Evolutionary conservation across 2,888 invertebrate species (phyloP).

Genomic region (Caenorhabditis sp.): DNA sequence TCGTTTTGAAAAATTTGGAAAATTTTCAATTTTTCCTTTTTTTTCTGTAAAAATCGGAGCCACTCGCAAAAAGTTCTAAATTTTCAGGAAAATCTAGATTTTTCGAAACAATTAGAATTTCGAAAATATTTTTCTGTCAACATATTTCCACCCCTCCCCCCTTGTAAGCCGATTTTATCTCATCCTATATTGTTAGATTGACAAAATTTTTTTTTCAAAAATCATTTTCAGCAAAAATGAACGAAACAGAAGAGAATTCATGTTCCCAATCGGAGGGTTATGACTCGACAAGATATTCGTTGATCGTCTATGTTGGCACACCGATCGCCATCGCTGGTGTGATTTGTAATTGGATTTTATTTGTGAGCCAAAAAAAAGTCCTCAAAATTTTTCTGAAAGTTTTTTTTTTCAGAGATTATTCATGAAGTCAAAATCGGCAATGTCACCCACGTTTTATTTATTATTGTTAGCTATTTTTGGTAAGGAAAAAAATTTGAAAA

Average conservation of each 20-base stretch:
- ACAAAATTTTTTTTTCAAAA: no score
- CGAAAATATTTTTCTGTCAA: no score
- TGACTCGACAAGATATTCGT: constrained; percentile 56
- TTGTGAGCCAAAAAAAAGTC: constrained; percentile 40
- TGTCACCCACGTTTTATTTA: constrained; percentile 57
- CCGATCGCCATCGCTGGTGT: constrained; percentile 62
- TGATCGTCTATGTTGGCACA: constrained; percentile 62
- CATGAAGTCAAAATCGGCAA: constrained; percentile 42
- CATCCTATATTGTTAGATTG: no score
- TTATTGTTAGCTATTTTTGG: constrained; percentile 53
- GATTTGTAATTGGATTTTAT: constrained; percentile 57
- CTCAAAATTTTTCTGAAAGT: not conserved
- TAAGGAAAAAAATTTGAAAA: no score
- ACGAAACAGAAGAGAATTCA: not conserved
- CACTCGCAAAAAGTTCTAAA: no score
- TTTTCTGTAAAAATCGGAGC: no score
- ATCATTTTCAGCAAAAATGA: constrained; percentile 1
- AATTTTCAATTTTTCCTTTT: no score
- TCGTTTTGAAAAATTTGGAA: no score
- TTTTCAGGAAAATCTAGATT: no score
- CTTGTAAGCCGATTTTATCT: not conserved
- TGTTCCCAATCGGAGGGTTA: constrained; percentile 55
- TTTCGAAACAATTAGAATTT: no score
- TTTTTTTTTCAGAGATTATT: constrained; percentile 49
- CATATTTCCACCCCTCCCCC: no score